Evolutionary conservation across 2,797 vertebrate genomes (phyloP), one percentile per base, ranked within the genome.

Genomic region (Lepidocolaptes lacrymiger): DNA sequence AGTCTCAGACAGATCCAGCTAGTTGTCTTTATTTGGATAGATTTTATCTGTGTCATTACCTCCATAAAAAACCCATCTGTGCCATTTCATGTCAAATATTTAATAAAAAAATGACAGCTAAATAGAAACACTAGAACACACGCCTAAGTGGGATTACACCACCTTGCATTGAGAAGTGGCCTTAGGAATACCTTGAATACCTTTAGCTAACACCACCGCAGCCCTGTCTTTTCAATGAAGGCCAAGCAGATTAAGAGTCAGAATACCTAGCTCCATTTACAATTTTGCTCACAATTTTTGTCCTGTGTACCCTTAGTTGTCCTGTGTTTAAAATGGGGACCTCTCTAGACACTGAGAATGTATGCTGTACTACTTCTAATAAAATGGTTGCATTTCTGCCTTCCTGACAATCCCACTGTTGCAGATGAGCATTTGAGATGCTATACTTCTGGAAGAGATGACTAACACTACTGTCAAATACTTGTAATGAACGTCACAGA

Each of bases 391-490:
- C 41, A 36, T 39, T 85, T 86, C 27, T 74, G 36, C 39, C 44
- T 85, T 73, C 59, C 59, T 71, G 71, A 56, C 59, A 92, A 67
- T 39, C 44, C 61, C 51, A 19, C 49, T 37, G 51, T 8, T 55
- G 78, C 26, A 93, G 62, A 64, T 30, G 26, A 92, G 37, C 66
- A 36, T 1, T 1, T 37, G 54, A 88, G 72, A 68, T 34, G 58
- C 73, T 58, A 5, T 5, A 32, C 27, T 72, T 86, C 39, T 77
- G 43, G 63, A 91, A 72, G 20, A 83, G 64, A 89, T 75, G 88
- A 92, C 75, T 88, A 91, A 92, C 21, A 74, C 32, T n/a, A 71
- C 82, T 78, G 76, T 68, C 85, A 92, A 89, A 81, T 28, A 58
- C 59, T 72, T 44, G 43, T 34, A 83, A 88, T 28, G n/a, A 93